phyloP scores from a whole-genome alignment of 2,113 vertebrate genomes.

The Pandion haliaetus region DNA sequence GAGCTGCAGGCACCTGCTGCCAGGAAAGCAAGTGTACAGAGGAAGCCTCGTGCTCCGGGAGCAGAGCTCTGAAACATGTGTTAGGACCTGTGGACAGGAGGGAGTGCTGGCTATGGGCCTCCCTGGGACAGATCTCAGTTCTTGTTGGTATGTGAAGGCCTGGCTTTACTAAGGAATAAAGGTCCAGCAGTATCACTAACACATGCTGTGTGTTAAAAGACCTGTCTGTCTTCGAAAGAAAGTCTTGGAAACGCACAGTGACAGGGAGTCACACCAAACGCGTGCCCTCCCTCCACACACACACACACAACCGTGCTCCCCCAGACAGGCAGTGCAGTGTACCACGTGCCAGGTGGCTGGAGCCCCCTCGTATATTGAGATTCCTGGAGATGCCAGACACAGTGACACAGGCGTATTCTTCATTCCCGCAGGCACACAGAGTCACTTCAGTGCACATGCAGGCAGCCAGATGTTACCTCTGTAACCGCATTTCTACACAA shows the following conservation, averaged over 20 bases:
- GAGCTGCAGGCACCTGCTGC: not conserved
- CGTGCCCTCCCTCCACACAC: rapidly evolving
- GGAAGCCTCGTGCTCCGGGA: not conserved
- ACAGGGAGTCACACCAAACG: no score
- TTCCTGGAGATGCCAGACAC: no score
- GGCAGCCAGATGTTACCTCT: not conserved
- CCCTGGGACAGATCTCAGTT: not conserved
- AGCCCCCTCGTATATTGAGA: not conserved
- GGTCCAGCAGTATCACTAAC: not conserved
- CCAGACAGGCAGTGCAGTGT: not conserved
- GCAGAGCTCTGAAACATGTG: not conserved
- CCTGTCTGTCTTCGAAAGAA: not conserved
- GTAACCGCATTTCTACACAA: not conserved
- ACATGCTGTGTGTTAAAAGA: rapidly evolving
- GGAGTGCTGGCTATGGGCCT: not conserved
- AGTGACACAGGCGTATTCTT: not conserved
- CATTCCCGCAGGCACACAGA: not conserved
- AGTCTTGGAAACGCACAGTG: not conserved
- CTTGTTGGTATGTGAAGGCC: no score
- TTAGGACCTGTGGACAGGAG: not conserved
- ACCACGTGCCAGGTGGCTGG: not conserved
- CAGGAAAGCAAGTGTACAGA: no score
- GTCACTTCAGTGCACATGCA: not conserved
- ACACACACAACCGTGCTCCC: not conserved
- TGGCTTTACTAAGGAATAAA: not conserved